A percentile compares a stretch with the other conserved stretches of the same genome.
phyloP scores from a whole-genome alignment of 2,888 invertebrate species.

The Achlya flavicornis region DNA sequence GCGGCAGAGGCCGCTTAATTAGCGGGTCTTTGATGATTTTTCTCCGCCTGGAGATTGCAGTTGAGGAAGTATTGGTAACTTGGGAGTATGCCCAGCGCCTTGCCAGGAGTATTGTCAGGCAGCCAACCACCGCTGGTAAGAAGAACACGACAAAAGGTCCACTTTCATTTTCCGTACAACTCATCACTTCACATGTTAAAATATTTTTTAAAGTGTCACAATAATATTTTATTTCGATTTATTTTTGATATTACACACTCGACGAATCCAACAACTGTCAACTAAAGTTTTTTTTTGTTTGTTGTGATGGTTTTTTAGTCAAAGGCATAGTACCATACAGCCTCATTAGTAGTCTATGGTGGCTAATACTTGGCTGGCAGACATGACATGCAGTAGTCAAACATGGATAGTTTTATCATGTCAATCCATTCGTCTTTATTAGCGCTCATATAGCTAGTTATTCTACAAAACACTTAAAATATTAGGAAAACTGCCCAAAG shows the following conservation, averaged over 20 bases:
- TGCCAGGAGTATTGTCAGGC: constrained; percentile 79
- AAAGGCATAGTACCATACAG: neutral
- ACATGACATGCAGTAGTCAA: neutral
- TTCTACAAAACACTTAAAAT: too few relatives aligned
- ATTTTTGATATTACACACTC: constrained; percentile 20
- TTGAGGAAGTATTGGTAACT: constrained; percentile 73
- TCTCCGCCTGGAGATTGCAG: constrained; percentile 77
- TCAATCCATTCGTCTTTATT: too few relatives aligned
- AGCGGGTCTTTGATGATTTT: constrained; percentile 81
- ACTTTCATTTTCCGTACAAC: constrained; percentile 84
- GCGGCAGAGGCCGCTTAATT: constrained; percentile 73
- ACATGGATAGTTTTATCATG: too few relatives aligned
- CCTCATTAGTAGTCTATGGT: neutral
- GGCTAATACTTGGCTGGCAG: neutral
- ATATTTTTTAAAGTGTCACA: constrained; percentile 63
- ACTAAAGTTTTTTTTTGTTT: constrained; percentile 1
- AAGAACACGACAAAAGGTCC: constrained; percentile 83
- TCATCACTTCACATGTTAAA: constrained; percentile 83
- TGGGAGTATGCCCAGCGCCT: constrained; percentile 79
- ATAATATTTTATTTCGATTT: constrained; percentile 60
- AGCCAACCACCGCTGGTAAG: constrained; percentile 80
- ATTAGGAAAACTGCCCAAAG: too few relatives aligned
- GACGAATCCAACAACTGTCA: constrained; percentile 22
- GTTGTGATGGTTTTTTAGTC: neutral
- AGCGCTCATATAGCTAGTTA: too few relatives aligned